Percentiles rank a stretch among this genome's conserved stretches.
phyloP scores from a whole-genome alignment of 2,888 invertebrate genomes.

The Buathra laborator region DNA sequence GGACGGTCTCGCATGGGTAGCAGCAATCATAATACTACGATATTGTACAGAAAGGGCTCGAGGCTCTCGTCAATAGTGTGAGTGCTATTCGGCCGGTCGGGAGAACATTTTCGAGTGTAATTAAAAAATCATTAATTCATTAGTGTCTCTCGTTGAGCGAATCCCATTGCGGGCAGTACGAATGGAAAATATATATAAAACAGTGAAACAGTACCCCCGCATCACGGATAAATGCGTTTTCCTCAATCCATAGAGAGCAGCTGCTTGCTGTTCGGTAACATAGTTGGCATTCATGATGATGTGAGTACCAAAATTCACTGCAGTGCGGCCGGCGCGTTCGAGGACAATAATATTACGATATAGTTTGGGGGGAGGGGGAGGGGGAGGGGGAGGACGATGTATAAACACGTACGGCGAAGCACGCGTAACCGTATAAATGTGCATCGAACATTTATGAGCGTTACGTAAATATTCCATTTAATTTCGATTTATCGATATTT shows the following conservation, averaged over 20 bases:
- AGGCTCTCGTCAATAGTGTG: neutral
- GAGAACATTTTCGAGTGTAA: conserved; percentile 26
- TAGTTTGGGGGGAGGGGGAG: neutral
- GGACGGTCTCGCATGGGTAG: neutral
- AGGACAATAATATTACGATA: conserved; percentile 16
- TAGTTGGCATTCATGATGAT: conserved; percentile 38
- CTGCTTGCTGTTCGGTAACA: conserved; percentile 23
- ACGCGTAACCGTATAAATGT: conserved; percentile 33
- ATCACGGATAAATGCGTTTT: conserved; percentile 30
- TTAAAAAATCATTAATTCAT: conserved; percentile 62
- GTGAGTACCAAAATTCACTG: conserved; percentile 37
- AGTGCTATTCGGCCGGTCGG: conserved; percentile 9
- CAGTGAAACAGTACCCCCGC: neutral
- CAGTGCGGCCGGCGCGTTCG: neutral
- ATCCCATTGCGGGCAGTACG: neutral
- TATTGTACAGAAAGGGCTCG: conserved; percentile 7
- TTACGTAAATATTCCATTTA: conserved; percentile 68
- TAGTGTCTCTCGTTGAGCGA: conserved; percentile 8
- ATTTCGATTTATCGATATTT: conserved; percentile 75
- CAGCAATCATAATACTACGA: neutral
- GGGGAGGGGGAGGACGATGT: neutral
- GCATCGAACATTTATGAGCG: conserved; percentile 43
- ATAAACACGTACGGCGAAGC: conserved; percentile 48
- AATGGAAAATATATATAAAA: conserved; percentile 10
- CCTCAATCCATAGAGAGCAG: neutral